phyloP scores from a whole-genome alignment of 1,140 invertebrate genomes.

The Papilio machaon region DNA sequence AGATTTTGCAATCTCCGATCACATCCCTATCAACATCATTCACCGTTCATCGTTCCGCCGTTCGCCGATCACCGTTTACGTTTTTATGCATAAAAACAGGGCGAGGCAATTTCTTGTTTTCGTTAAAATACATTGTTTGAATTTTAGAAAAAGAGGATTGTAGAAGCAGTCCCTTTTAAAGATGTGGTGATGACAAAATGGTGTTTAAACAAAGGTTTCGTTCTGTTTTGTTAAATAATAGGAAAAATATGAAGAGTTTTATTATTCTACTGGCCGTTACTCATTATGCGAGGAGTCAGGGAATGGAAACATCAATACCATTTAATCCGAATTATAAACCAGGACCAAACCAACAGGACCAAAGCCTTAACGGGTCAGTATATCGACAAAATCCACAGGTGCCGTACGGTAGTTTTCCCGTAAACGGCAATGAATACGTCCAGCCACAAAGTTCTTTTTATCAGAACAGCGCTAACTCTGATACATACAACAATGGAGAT shows the following conservation, averaged over 20 bases:
- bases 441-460: conserved; percentile 75
- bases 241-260: conserved; percentile 58
- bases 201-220: conserved; percentile 10
- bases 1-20: too few species aligned
- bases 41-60: background rate
- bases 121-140: conserved; percentile 13
- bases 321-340: conserved; percentile 68
- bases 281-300: conserved; percentile 60
- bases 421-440: conserved; percentile 66
- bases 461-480: conserved; percentile 60
- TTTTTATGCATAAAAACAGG: conserved; percentile 22
- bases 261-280: conserved; percentile 56
- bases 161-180: conserved; percentile 9
- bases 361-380: conserved; percentile 58
- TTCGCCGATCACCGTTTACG: conserved; percentile 7
- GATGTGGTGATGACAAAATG: conserved; percentile 30
- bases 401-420: conserved; percentile 72
- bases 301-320: conserved; percentile 54
- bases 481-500: conserved; percentile 64
- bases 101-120: conserved; percentile 27
- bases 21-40: too few species aligned
- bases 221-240: conserved; percentile 44
- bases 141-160: background rate
- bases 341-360: conserved; percentile 46
- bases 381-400: conserved; percentile 67